These are phyloP conservation scores for Clarias magur DNA, from an alignment of 2,113 vertebrate genomes.

Conservation along the genomic window DNA sequence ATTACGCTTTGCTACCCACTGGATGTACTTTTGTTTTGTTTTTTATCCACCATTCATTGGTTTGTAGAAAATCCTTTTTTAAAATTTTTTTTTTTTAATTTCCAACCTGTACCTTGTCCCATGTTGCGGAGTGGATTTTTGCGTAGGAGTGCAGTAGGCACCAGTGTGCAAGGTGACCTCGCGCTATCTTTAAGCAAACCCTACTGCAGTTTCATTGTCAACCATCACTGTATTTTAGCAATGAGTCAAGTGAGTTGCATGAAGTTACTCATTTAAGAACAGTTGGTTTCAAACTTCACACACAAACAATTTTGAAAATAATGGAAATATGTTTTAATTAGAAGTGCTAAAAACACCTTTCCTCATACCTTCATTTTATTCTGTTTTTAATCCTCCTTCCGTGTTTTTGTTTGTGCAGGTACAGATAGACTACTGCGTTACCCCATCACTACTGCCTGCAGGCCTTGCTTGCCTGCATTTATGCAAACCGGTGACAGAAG, in stretches of 20 bases:
- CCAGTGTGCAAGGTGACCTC: neutral
- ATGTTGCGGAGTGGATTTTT: neutral
- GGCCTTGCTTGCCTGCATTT: neutral
- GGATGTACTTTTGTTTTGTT: neutral
- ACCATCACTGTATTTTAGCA: neutral
- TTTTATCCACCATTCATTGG: neutral
- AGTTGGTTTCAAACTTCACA: neutral
- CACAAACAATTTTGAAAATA: neutral
- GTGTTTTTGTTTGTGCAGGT: neutral
- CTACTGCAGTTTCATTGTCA: neutral
- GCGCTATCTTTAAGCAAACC: neutral
- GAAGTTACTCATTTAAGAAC: too few relatives aligned
- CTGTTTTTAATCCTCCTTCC: neutral
- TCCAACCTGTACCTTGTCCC: neutral
- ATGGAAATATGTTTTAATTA: neutral
- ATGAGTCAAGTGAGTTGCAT: neutral
- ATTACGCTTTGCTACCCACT: neutral
- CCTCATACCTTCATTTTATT: neutral
- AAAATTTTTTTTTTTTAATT: too few relatives aligned
- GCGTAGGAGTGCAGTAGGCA: neutral
- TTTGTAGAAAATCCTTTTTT: neutral
- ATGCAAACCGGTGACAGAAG: neutral
- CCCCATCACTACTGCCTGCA: neutral
- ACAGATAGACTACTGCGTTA: neutral
- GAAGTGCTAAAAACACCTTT: neutral